Conservation (phyloP, 1,140 invertebrate species). For the Drosophila ironensis region DNA sequence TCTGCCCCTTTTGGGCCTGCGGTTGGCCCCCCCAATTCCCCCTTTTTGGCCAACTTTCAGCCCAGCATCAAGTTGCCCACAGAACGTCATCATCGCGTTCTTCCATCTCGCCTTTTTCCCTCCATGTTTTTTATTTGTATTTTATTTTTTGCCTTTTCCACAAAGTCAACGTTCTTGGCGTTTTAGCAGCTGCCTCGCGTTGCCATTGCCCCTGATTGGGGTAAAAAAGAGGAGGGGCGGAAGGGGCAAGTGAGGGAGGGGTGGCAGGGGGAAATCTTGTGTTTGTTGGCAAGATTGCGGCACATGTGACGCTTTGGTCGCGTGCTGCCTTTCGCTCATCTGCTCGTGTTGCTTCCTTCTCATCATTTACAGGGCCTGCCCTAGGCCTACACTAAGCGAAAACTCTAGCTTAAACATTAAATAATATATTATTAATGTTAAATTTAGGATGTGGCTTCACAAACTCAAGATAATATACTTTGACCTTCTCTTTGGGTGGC, state of each 20-base stretch:
- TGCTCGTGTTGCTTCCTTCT: slow-evolving; percentile 6
- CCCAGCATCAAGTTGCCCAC: slow-evolving; percentile 60
- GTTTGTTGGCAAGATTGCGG: slow-evolving; percentile 53
- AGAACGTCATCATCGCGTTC: slow-evolving; percentile 31
- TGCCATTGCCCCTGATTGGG: slow-evolving; percentile 21
- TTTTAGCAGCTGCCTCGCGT: slow-evolving; percentile 69
- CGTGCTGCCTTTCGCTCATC: slow-evolving; percentile 63
- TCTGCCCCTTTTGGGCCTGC: slow-evolving; percentile 35
- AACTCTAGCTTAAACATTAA: background rate
- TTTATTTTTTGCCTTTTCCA: slow-evolving; percentile 66
- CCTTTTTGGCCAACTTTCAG: slow-evolving; percentile 6
- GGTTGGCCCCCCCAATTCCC: slow-evolving; percentile 30
- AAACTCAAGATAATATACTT: too few species aligned
- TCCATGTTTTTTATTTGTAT: slow-evolving; percentile 31
- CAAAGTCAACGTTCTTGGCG: slow-evolving; percentile 75
- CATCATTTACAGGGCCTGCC: background rate
- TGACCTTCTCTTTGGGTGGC: too few species aligned
- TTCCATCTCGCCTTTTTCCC: slow-evolving; percentile 27
- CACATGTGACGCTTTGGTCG: slow-evolving; percentile 77
- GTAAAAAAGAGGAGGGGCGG: background rate
- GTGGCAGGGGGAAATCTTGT: slow-evolving; percentile 7
- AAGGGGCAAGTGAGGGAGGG: slow-evolving; percentile 1
- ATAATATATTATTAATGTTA: background rate
- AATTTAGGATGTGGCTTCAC: too few species aligned
- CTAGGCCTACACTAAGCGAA: slow-evolving; percentile 4